phyloP scores from a whole-genome alignment of 2,113 vertebrate species.

The Brachyhypopomus gauderio region DNA sequence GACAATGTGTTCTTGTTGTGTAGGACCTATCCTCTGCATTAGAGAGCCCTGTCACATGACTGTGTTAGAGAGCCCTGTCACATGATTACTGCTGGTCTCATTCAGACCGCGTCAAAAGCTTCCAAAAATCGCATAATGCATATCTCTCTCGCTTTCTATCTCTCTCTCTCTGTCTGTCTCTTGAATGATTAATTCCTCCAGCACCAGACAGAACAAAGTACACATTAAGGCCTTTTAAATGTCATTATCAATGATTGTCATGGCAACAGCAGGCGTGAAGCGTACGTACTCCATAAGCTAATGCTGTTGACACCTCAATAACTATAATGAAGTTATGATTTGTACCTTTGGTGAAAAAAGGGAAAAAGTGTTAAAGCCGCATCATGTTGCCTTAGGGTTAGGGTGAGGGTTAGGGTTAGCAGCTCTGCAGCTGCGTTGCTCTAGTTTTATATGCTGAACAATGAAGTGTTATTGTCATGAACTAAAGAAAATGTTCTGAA shows the following conservation, averaged over 20 bases:
- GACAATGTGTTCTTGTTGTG: constrained; percentile 49
- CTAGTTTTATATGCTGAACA: too few relatives aligned
- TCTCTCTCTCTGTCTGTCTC: constrained; percentile 39
- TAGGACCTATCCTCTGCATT: constrained; percentile 32
- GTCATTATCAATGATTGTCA: constrained; percentile 59
- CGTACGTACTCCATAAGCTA: neutral
- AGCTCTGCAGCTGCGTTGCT: constrained; percentile 25
- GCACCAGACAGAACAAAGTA: constrained; percentile 40
- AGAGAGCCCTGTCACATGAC: constrained; percentile 41
- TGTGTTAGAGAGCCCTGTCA: constrained; percentile 1
- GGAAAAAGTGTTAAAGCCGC: too few relatives aligned
- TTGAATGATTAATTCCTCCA: constrained; percentile 28
- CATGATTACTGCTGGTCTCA: constrained; percentile 34
- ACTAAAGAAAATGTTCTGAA: too few relatives aligned
- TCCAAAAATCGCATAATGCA: constrained; percentile 33
- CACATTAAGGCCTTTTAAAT: constrained; percentile 40
- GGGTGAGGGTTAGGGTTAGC: too few relatives aligned
- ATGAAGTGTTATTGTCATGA: too few relatives aligned
- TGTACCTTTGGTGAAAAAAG: neutral
- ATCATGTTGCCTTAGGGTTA: neutral
- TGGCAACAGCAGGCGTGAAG: constrained; percentile 56
- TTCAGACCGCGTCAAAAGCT: constrained; percentile 42
- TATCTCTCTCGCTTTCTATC: constrained; percentile 1
- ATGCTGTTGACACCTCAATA: neutral
- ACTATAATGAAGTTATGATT: neutral